Base-by-base conservation (phyloP, 2,888 invertebrate genomes). In the Rhagium mordax region DNA sequence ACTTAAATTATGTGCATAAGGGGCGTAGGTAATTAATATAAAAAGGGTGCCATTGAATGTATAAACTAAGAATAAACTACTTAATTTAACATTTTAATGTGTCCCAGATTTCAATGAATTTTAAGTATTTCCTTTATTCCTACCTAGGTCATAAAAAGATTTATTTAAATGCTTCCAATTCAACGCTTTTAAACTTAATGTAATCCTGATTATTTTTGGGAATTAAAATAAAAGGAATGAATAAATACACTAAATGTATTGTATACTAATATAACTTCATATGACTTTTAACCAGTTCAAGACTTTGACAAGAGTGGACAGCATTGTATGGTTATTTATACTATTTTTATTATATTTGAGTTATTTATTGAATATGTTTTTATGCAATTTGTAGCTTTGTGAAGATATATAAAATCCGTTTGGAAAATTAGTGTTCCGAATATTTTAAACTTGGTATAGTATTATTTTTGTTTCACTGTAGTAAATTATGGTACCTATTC, bases 31-130 rank as follows among this genome's bases (percentile, higher is more conserved):
- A 65, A 68, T 72, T 62, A 61, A 62, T 62, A 72, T 69, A 68
- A 71, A 67, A 71, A 70, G 70, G 70, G 72, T 75, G 75, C 68
- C 75, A 72, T 67, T 72, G 75, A 65, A 75, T 75, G 72, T 61
- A 70, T 75, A 72, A 75, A 53, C 24, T 15, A 33, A 53, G 51
- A 51, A 65, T 53, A 65, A 65, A 53, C 29, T 20, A 41, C 13
- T 53, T 41, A 33, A 20, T 53, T 33, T 53, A 64, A 65, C 33
- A 53, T 33, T 53, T 53, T 53, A 33, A 65, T 53, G 65, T 49
- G 65, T 29, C 65, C 65, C 53, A 65, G 53, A 65, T 65, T 65
- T 65, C 16, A 20, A 21, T 27, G 65, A 65, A 65, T 65, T 55
- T 53, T 65, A 65, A 65, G 20, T 65, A 29, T 29, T 29, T 65